These are phyloP conservation scores for Balanococcus diminutus DNA, from an alignment of 2,888 invertebrate genomes.

Conservation along the genomic window DNA sequence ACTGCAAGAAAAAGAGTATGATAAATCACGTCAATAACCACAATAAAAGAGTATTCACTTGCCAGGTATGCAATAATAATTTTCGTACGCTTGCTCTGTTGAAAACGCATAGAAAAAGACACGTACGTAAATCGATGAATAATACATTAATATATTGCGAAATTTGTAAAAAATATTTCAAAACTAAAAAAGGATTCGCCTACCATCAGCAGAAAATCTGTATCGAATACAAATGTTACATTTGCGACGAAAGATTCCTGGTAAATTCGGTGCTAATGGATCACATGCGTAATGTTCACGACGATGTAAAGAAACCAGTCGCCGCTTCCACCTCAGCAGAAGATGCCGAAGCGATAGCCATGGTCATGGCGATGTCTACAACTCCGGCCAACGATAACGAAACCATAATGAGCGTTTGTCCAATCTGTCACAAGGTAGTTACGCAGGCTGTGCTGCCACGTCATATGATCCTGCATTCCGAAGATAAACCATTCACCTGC, in stretches of 20 bases:
- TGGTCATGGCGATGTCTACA: neutral
- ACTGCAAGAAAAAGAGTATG: neutral
- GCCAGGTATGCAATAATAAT: neutral
- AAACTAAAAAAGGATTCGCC: conserved; percentile 39
- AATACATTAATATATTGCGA: conserved; percentile 46
- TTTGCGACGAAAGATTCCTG: conserved; percentile 36
- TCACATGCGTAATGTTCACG: conserved; percentile 13
- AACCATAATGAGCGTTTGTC: conserved; percentile 9
- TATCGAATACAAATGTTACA: conserved; percentile 28
- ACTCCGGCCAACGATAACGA: neutral
- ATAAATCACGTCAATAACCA: conserved; percentile 41
- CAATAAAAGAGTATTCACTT: conserved; percentile 3
- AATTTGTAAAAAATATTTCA: conserved; percentile 48
- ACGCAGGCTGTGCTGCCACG: conserved; percentile 46
- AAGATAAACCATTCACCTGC: conserved; percentile 36
- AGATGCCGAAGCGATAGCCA: neutral
- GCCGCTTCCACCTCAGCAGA: neutral
- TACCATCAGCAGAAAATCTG: conserved; percentile 48
- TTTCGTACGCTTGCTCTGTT: neutral
- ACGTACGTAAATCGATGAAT: neutral
- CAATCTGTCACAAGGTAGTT: conserved; percentile 32
- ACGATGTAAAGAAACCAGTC: neutral
- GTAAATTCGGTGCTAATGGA: neutral
- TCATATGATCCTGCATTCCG: conserved; percentile 45
- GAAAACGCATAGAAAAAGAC: conserved; percentile 44